Conservation (phyloP, 1,140 invertebrate genomes). For the Anagrus nilaparvatae region DNA sequence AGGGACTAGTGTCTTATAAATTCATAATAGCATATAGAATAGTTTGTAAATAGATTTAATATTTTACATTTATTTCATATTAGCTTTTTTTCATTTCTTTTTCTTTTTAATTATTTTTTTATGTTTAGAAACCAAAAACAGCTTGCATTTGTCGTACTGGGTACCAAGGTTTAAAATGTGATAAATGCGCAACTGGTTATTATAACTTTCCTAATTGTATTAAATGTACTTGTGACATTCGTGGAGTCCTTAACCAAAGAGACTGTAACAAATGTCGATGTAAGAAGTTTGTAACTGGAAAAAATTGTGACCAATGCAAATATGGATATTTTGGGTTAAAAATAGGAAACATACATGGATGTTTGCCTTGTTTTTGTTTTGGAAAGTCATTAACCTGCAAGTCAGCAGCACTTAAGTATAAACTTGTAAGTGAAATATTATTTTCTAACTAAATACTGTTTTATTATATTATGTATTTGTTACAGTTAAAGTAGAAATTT, state of each 20-base stretch:
- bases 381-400: conserved; percentile 67
- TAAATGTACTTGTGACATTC: conserved; percentile 69
- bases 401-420: conserved; percentile 48
- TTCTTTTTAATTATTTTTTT: too few relatives aligned
- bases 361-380: conserved; percentile 85
- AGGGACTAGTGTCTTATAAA: too few relatives aligned
- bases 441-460: too few relatives aligned
- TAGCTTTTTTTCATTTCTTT: too few relatives aligned
- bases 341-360: conserved; percentile 67
- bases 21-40: too few relatives aligned
- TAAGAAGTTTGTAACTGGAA: conserved; percentile 74
- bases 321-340: conserved; percentile 75
- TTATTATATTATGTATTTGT: too few relatives aligned
- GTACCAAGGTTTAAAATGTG: conserved; percentile 72
- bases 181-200: conserved; percentile 73
- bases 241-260: conserved; percentile 54
- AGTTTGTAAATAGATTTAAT: too few relatives aligned
- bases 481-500: too few relatives aligned
- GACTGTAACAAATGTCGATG: conserved; percentile 76
- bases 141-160: conserved; percentile 79
- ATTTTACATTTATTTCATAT: too few relatives aligned
- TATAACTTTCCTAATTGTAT: conserved; percentile 70
- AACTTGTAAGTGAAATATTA: too few relatives aligned
- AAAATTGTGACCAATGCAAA: conserved; percentile 72
- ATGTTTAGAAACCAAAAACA: too few relatives aligned